A percentile compares a stretch with the other conserved stretches of the same genome.
phyloP scores from a whole-genome alignment of 2,888 invertebrate genomes.

The Cryptophagus acutangulus region DNA sequence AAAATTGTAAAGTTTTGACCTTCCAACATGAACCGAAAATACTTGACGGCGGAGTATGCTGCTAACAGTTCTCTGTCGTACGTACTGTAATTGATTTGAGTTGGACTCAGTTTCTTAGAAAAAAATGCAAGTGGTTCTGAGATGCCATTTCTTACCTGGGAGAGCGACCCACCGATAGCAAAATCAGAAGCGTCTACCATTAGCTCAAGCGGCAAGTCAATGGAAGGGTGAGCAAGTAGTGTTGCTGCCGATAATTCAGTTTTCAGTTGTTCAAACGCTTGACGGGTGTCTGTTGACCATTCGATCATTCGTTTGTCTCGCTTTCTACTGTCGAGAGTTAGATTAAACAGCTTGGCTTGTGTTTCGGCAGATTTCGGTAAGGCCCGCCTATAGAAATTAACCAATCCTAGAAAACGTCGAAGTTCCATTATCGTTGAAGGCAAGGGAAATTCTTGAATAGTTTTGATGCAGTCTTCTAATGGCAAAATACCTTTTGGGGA shows the following conservation, averaged over 20 bases:
- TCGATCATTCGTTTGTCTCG: too few species aligned
- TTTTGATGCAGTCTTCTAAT: conserved; percentile 1
- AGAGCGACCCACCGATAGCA: conserved; percentile 40
- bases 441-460: conserved; percentile 3
- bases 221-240: conserved; percentile 1
- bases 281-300: conserved; percentile 3
- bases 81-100: conserved; percentile 35
- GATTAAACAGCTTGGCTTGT: conserved; percentile 5
- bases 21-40: conserved; percentile 10
- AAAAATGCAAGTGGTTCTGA: conserved; percentile 42
- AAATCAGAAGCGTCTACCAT: conserved; percentile 13
- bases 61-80: conserved; percentile 33
- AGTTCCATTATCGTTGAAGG: conserved; percentile 6
- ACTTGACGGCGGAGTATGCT: conserved; percentile 8
- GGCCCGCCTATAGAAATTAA: conserved; percentile 16
- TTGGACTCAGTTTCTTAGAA: conserved; percentile 34
- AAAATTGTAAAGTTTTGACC: conserved; percentile 8
- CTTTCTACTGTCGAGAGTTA: too few species aligned
- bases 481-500: conserved; percentile 33
- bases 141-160: conserved; percentile 30
- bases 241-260: too few species aligned
- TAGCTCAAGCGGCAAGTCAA: neutral
- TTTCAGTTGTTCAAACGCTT: too few species aligned
- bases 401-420: conserved; percentile 12
- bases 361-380: conserved; percentile 12